Conservation (phyloP, 2,113 vertebrate genomes). For the Pardalotus punctatus region DNA sequence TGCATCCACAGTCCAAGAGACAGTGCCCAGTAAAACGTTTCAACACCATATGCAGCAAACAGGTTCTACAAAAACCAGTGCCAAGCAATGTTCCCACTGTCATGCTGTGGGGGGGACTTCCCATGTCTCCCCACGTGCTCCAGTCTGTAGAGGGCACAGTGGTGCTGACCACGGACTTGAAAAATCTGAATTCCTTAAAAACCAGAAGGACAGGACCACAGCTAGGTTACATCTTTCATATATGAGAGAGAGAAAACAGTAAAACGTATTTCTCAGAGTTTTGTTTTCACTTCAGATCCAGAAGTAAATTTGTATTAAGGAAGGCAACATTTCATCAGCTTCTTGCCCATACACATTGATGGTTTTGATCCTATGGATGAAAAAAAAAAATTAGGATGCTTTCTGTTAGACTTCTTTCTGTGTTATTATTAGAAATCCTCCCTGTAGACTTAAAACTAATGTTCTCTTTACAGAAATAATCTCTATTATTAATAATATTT, state of each 20-base stretch:
- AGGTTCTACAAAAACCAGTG: not conserved
- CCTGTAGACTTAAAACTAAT: not conserved
- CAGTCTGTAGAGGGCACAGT: not conserved
- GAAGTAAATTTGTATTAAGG: not conserved
- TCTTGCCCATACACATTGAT: not conserved
- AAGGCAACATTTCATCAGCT: not conserved
- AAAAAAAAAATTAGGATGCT: not conserved
- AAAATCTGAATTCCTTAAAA: not conserved
- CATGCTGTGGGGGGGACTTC: accelerated
- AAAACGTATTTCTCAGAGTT: not conserved
- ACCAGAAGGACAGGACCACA: not conserved
- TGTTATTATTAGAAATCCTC: not conserved
- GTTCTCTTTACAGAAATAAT: conserved; percentile 33
- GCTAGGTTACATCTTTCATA: not conserved
- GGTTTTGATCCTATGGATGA: not conserved
- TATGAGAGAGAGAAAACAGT: not conserved
- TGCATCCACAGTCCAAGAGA: not conserved
- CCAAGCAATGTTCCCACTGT: not conserved
- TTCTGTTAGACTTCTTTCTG: not conserved
- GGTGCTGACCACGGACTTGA: not conserved
- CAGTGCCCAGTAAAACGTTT: not conserved
- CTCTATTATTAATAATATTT: conserved; percentile 21
- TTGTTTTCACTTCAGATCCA: not conserved
- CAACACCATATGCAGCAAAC: not conserved
- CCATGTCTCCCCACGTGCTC: accelerated